Evolutionary conservation across 2,113 vertebrate genomes (phyloP).

Genomic region (Phaetusa simplex): DNA sequence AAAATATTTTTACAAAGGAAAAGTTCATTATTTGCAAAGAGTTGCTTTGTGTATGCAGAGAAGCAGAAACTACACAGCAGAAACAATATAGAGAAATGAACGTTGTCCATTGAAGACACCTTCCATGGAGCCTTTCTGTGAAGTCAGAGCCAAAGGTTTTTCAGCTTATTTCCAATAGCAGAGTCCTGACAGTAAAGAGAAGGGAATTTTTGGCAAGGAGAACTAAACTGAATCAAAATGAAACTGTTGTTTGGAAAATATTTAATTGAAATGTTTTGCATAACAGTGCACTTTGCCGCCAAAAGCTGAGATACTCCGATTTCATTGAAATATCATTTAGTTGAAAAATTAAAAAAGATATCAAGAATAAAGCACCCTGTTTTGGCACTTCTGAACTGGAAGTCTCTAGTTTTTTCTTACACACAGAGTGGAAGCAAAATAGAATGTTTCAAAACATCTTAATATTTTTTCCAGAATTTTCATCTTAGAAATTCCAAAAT

Average conservation of each 20-base stretch:
- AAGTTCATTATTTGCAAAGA: neutral
- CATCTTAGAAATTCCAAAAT: neutral
- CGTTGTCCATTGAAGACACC: neutral
- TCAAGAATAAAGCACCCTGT: neutral
- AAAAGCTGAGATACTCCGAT: neutral
- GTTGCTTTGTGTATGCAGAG: neutral
- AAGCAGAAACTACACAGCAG: neutral
- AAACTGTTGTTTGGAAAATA: neutral
- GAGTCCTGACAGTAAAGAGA: neutral
- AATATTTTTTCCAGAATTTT: neutral
- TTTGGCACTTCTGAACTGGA: neutral
- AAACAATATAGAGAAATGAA: neutral
- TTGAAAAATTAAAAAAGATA: neutral
- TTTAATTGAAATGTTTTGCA: neutral
- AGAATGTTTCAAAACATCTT: neutral
- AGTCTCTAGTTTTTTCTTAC: neutral
- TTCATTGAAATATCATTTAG: neutral
- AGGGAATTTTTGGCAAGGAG: neutral
- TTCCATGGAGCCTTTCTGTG: neutral
- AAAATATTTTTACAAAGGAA: neutral
- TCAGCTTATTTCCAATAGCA: neutral
- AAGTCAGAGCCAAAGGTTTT: neutral
- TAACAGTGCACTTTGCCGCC: neutral
- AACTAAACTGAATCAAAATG: neutral
- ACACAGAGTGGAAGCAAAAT: neutral